phyloP scores from a whole-genome alignment of 2,888 invertebrate genomes.

The Sarcophaga caerulescens region DNA sequence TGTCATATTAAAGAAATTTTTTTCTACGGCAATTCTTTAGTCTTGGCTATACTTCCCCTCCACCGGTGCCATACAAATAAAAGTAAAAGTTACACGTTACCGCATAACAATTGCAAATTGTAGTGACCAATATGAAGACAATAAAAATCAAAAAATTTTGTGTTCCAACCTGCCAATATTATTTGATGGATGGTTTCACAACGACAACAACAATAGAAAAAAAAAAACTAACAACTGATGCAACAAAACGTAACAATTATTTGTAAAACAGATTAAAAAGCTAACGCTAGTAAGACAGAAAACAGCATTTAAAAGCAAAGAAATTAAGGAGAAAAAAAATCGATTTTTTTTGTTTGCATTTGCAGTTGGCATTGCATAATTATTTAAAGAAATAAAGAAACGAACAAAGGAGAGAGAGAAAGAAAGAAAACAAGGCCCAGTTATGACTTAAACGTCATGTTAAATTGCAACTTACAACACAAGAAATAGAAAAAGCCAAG shows the following conservation, averaged over 20 bases:
- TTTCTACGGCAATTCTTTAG: too few relatives aligned
- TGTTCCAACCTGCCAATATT: not conserved
- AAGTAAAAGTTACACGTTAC: conserved; percentile 3
- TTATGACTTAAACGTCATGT: conserved; percentile 46
- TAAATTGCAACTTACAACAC: conserved; percentile 11
- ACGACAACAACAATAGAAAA: not conserved
- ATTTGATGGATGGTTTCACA: not conserved
- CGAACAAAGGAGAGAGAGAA: not conserved
- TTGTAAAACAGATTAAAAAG: not conserved
- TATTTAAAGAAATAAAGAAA: not conserved
- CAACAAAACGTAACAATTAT: not conserved
- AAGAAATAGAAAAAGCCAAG: conserved; percentile 32
- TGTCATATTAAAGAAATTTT: too few relatives aligned
- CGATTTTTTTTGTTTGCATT: too few relatives aligned
- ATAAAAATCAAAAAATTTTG: not conserved
- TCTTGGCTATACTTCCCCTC: too few relatives aligned
- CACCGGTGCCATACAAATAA: not conserved
- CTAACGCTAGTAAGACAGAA: not conserved
- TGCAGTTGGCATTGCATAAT: not conserved
- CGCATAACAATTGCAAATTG: not conserved
- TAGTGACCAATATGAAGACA: not conserved
- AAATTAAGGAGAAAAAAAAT: too few relatives aligned
- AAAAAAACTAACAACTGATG: not conserved
- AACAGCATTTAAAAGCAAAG: not conserved
- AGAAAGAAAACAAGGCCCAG: conserved; percentile 47